A percentile compares a stretch with the other conserved stretches of the same genome.
Evolutionary conservation across 1,140 invertebrate genomes (phyloP).

Genomic region (Tribolium madens): DNA sequence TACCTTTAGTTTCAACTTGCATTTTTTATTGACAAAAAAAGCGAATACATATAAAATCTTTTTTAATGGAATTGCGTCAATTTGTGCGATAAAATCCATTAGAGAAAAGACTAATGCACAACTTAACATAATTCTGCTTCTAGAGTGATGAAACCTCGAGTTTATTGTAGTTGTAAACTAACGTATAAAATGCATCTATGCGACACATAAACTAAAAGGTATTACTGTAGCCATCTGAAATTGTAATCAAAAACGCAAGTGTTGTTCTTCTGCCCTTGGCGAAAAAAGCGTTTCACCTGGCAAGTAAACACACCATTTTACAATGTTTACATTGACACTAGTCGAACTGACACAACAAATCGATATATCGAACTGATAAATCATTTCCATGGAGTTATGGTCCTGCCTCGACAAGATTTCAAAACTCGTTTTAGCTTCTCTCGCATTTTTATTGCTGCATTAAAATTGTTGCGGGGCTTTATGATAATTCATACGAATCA

Average conservation of each 20-base stretch:
- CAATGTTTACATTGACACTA: background rate
- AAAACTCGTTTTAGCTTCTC: constrained; percentile 35
- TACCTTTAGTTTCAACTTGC: too few species aligned
- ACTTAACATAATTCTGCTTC: constrained; percentile 21
- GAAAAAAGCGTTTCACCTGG: constrained; percentile 8
- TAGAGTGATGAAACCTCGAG: constrained; percentile 21
- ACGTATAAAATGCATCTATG: constrained; percentile 2
- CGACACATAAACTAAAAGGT: constrained; percentile 5
- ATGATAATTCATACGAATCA: constrained; percentile 38
- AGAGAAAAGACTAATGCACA: constrained; percentile 2
- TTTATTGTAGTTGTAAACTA: constrained; percentile 32
- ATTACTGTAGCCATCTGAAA: background rate
- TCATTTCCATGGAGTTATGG: constrained; percentile 35
- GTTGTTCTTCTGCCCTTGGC: background rate
- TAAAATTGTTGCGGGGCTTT: constrained; percentile 33
- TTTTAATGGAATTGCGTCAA: background rate
- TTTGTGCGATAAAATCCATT: constrained; percentile 1
- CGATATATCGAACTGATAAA: constrained; percentile 35
- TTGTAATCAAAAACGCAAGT: constrained; percentile 6
- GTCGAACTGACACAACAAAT: constrained; percentile 13
- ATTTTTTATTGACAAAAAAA: too few species aligned
- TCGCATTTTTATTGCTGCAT: constrained; percentile 33
- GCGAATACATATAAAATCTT: background rate
- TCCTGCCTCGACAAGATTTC: constrained; percentile 24
- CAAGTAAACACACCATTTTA: constrained; percentile 11